Conservation (phyloP, 2,888 invertebrate genomes). For the Schizaphis graminum region DNA sequence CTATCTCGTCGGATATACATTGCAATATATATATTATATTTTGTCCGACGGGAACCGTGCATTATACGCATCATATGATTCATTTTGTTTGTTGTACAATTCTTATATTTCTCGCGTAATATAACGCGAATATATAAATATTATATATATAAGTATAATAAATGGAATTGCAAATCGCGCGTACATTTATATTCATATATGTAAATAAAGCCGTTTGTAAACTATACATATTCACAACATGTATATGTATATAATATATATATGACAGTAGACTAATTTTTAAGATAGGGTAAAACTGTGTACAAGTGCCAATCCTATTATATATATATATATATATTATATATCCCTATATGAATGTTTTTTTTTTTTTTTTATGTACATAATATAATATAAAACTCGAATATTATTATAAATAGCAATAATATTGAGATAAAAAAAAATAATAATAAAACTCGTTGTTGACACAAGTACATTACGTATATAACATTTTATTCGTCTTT, state of each 20-base stretch:
- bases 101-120: not conserved
- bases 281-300: slow-evolving; percentile 59
- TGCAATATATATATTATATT: not conserved
- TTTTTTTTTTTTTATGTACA: slow-evolving; percentile 53
- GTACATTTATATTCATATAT: slow-evolving; percentile 10
- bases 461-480: slow-evolving; percentile 19
- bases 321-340: not conserved
- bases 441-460: slow-evolving; percentile 56
- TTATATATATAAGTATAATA: not conserved
- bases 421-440: slow-evolving; percentile 51
- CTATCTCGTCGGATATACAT: not conserved
- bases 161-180: not conserved
- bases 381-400: not conserved
- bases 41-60: not conserved
- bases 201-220: slow-evolving; percentile 42
- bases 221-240: slow-evolving; percentile 2
- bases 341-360: not conserved
- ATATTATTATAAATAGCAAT: slow-evolving; percentile 52
- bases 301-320: slow-evolving; percentile 61
- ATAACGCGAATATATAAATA: not conserved
- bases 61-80: not conserved
- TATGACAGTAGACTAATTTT: slow-evolving; percentile 50
- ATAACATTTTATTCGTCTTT: not conserved
- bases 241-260: not conserved
- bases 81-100: slow-evolving; percentile 1